These are phyloP conservation scores for Agrotis segetum DNA, from an alignment of 2,888 invertebrate species.

Conservation along the genomic window DNA sequence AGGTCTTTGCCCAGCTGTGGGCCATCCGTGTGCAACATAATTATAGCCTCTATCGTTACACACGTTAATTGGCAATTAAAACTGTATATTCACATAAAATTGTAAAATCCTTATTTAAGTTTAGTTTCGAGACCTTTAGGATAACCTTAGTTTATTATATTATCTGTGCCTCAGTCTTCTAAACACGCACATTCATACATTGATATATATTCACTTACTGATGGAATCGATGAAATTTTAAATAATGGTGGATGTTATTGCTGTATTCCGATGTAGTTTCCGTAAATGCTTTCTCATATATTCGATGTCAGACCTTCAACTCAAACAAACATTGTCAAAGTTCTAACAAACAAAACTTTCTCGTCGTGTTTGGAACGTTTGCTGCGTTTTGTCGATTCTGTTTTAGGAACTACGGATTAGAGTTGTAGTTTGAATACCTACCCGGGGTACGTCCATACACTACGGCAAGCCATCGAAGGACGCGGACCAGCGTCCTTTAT, in stretches of 20 bases:
- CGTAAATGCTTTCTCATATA: background rate
- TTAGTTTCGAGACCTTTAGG: too few species aligned
- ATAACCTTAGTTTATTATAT: too few species aligned
- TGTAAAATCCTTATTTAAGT: too few species aligned
- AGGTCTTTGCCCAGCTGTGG: too few species aligned
- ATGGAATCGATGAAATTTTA: conserved; percentile 21
- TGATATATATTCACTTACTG: background rate
- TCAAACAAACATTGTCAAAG: conserved; percentile 20
- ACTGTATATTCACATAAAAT: too few species aligned
- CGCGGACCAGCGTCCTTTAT: too few species aligned
- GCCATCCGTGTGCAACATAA: too few species aligned
- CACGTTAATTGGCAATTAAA: too few species aligned
- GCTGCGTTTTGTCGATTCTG: conserved; percentile 19
- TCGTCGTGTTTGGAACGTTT: background rate
- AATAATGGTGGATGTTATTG: conserved; percentile 1
- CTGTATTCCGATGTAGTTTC: conserved; percentile 4
- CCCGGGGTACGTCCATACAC: too few species aligned
- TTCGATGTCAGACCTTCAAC: conserved; percentile 6
- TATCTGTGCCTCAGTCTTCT: background rate
- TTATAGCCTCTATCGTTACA: too few species aligned
- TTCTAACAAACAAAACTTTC: conserved; percentile 32
- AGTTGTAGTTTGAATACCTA: too few species aligned
- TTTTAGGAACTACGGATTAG: background rate
- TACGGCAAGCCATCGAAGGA: too few species aligned
- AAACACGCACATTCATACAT: conserved; percentile 23